A percentile compares a stretch with the other conserved stretches of the same genome.
These are phyloP conservation scores for Argyresthia albistria DNA, from an alignment of 2,888 invertebrate genomes.

Conservation along the genomic window DNA sequence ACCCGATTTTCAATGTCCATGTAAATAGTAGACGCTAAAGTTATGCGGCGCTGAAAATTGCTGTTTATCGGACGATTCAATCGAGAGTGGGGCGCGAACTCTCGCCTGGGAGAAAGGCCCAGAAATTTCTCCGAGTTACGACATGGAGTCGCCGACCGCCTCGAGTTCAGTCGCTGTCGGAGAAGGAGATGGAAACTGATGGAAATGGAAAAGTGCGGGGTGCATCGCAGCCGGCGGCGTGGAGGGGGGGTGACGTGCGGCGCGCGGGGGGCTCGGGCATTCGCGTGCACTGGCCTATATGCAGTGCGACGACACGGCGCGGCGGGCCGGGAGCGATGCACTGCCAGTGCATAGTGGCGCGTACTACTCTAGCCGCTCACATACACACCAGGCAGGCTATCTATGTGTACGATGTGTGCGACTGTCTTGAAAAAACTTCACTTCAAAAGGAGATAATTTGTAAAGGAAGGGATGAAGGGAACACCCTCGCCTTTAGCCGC, in stretches of 20 bases:
- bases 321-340: constrained; percentile 70
- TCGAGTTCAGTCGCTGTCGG: constrained; percentile 26
- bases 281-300: constrained; percentile 72
- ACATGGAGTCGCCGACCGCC: constrained; percentile 30
- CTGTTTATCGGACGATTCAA: constrained; percentile 16
- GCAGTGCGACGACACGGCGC: constrained; percentile 71
- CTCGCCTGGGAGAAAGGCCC: constrained; percentile 40
- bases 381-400: constrained; percentile 26
- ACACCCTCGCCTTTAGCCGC: background rate
- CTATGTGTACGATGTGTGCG: constrained; percentile 26
- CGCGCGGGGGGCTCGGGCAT: constrained; percentile 46
- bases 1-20: too few relatives aligned
- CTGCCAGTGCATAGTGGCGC: constrained; percentile 60
- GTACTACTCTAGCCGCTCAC: constrained; percentile 52
- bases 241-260: constrained; percentile 10
- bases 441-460: constrained; percentile 44
- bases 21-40: too few relatives aligned
- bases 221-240: constrained; percentile 28
- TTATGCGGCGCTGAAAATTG: too few relatives aligned
- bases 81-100: constrained; percentile 16
- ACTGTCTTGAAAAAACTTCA: constrained; percentile 44
- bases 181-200: constrained; percentile 41
- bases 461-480: background rate
- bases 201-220: constrained; percentile 67
- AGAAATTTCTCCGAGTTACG: constrained; percentile 52